These are phyloP conservation scores for Xenentodon cancila DNA, from an alignment of 2,797 vertebrate species.

Conservation along the genomic window DNA sequence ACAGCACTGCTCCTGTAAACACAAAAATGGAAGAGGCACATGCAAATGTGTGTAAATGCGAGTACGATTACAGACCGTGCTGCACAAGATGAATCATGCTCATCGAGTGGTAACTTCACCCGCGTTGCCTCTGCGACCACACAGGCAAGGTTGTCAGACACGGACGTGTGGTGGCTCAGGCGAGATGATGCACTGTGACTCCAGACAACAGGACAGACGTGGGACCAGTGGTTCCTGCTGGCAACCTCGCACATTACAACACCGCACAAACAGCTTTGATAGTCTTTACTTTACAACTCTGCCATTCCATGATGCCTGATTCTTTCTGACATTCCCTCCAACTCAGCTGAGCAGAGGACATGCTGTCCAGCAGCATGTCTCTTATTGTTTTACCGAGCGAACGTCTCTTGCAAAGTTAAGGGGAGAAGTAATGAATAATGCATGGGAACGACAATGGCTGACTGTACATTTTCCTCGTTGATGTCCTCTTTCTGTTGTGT, in stretches of 20 bases:
- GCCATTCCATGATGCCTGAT: slow-evolving; percentile 66
- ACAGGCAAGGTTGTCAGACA: too few relatives aligned
- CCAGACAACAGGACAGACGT: slow-evolving; percentile 5
- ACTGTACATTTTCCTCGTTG: slow-evolving; percentile 68
- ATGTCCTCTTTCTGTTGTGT: slow-evolving; percentile 80
- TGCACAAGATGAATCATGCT: too few relatives aligned
- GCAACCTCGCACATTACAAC: slow-evolving; percentile 40
- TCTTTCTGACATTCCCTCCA: slow-evolving; percentile 64
- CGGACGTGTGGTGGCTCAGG: slow-evolving; percentile 31
- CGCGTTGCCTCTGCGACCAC: neutral
- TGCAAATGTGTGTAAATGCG: too few relatives aligned
- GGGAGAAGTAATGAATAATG: slow-evolving; percentile 33
- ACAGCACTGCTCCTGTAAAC: too few relatives aligned
- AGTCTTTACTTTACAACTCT: slow-evolving; percentile 53
- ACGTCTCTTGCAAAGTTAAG: slow-evolving; percentile 48
- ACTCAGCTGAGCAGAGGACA: slow-evolving; percentile 36
- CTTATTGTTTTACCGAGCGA: slow-evolving; percentile 54
- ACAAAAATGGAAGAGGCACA: too few relatives aligned
- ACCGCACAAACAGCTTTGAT: slow-evolving; percentile 38
- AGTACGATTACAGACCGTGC: too few relatives aligned
- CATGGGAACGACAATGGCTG: slow-evolving; percentile 46
- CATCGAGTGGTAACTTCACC: neutral
- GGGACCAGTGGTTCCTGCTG: neutral
- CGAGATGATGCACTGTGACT: slow-evolving; percentile 4
- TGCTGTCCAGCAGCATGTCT: slow-evolving; percentile 32